Percentiles rank a stretch among this genome's conserved stretches.
Evolutionary conservation across 2,797 vertebrate genomes (phyloP).

Genomic region (Oceanodroma leucorhoa): DNA sequence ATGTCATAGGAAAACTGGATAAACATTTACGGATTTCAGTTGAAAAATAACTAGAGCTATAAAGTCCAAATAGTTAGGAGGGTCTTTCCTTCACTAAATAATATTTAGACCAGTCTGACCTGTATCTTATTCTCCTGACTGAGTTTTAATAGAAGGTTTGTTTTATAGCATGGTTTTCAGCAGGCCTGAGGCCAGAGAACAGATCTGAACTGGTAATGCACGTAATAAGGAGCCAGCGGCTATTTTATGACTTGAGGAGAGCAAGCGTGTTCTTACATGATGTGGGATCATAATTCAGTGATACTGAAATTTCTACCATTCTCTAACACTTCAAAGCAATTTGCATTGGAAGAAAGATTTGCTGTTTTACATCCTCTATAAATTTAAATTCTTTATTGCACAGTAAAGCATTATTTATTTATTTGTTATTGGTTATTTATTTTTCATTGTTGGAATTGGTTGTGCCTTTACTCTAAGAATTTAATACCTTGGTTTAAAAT

Average conservation of each 20-base stretch:
- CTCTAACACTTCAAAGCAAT: neutral
- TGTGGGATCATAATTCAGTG: neutral
- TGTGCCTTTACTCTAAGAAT: neutral
- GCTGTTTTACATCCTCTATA: neutral
- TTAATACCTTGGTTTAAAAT: neutral
- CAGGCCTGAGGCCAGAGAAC: neutral
- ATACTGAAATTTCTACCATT: neutral
- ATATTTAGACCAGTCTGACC: neutral
- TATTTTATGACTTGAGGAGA: neutral
- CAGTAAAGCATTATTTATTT: neutral
- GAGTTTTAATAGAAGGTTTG: neutral
- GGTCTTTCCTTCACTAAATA: conserved; percentile 1
- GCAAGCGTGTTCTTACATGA: neutral
- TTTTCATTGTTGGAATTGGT: neutral
- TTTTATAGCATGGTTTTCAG: neutral
- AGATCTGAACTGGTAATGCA: neutral
- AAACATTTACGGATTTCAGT: conserved; percentile 12
- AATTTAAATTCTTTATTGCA: neutral
- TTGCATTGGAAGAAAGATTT: neutral
- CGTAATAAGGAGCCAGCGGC: neutral
- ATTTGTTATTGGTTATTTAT: neutral
- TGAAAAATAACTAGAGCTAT: neutral
- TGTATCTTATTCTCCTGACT: neutral
- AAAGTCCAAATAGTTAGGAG: neutral
- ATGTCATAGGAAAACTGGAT: neutral